Conservation (phyloP, 1,140 invertebrate genomes). For the Drosophila ercepeae region DNA sequence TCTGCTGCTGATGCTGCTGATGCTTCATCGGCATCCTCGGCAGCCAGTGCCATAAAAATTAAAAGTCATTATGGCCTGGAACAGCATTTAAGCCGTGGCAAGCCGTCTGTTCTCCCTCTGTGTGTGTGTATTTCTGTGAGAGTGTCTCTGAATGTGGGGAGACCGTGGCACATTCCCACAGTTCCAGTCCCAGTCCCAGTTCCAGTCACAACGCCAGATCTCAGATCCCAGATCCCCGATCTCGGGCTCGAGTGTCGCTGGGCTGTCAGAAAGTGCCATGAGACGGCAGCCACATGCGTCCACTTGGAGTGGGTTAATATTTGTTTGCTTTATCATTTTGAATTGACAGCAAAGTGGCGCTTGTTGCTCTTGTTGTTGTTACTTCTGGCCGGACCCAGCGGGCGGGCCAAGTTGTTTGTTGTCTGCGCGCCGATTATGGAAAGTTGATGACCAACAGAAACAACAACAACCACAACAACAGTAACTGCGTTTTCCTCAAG, state of each 20-base stretch:
- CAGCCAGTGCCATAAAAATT: slow-evolving; percentile 82
- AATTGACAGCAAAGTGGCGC: slow-evolving; percentile 83
- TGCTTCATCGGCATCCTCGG: slow-evolving; percentile 70
- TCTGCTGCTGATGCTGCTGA: slow-evolving; percentile 60
- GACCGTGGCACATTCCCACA: slow-evolving; percentile 59
- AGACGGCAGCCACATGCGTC: slow-evolving; percentile 78
- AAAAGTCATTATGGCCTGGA: slow-evolving; percentile 82
- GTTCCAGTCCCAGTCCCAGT: slow-evolving; percentile 35
- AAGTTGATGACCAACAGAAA: slow-evolving; percentile 71
- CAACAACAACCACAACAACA: slow-evolving; percentile 9
- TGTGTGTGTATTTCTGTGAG: slow-evolving; percentile 20
- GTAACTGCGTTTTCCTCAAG: not conserved
- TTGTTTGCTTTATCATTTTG: slow-evolving; percentile 84
- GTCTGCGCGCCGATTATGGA: slow-evolving; percentile 80
- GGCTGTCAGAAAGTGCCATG: slow-evolving; percentile 80
- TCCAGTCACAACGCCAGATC: slow-evolving; percentile 30
- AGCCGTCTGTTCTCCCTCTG: slow-evolving; percentile 6
- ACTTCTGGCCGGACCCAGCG: slow-evolving; percentile 45
- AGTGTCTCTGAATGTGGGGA: slow-evolving; percentile 43
- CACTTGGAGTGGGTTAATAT: slow-evolving; percentile 83
- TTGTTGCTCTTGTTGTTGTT: slow-evolving; percentile 70
- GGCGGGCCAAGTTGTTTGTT: slow-evolving; percentile 77
- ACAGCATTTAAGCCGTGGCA: slow-evolving; percentile 76
- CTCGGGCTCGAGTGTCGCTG: slow-evolving; percentile 71
- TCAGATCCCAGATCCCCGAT: slow-evolving; percentile 47